Evolutionary conservation across 2,113 vertebrate species (phyloP), one percentile per base, ranked within the genome.

Genomic region (Engraulis encrasicolus): DNA sequence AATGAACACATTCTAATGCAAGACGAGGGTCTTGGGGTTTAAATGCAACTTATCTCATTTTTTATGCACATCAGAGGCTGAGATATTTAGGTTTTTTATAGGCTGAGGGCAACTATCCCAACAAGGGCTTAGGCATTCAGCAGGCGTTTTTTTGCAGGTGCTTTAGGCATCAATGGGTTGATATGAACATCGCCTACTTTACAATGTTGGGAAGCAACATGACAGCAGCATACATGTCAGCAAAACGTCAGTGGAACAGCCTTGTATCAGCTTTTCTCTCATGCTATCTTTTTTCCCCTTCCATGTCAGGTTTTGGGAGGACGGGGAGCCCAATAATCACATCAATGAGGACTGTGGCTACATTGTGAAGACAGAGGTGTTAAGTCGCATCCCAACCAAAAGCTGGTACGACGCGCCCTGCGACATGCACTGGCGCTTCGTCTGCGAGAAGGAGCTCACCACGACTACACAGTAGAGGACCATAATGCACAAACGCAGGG

Each of bases 361-460:
- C 91, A 94, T 95, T 0, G 87, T 95, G 19, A 94, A 95, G 74
- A 94, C 94, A 0, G 0, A 0, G 0, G 90, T 92, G n/a, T 0
- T 92, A 82, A 80, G 78, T 38, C 89, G 93, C 0, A 84, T 93
- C 81, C 85, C 93, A 0, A 74, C 84, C 0, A 82, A 78, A 48
- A 95, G 94, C 89, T 95, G 94, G 94, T 91, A 92, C 31, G 94
- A 95, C n/a, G 93, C 94, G 1, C 93, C 93, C 78, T 95, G 93
- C 58, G 0, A 0, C n/a, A 91, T 93, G 92, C 14, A 2, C 38
- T 0, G 71, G 20, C 86, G 78, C 7, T 94, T 88, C 85, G 93
- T 94, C 87, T 95, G 94, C 36, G 93, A 95, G 89, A 91, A 88
- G n/a, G 83, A 88, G 80, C 79, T 52, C 23, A 11, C 38, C 0